Base-by-base conservation (phyloP, 2,797 vertebrate genomes). In the Acrossocheilus fasciatus region DNA sequence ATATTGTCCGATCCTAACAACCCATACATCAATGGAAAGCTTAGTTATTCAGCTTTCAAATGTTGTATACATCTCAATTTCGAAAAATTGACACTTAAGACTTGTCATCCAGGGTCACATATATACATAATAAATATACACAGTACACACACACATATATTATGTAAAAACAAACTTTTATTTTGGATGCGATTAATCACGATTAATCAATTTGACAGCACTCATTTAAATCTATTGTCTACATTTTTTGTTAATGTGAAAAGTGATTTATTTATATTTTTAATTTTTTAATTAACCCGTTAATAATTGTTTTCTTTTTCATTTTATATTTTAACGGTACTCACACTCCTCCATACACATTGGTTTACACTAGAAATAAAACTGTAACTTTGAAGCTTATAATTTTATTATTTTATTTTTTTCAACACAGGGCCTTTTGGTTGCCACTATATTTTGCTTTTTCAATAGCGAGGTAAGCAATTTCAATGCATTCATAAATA, bases 361-460 rank as follows among this genome's bases (percentile, higher is more conserved):
- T 75, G 26, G 20, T 57, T 77, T 57, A 77, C 20, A 8, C 34
- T 59, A 59, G 0, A 57, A 59, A 39, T 30, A 68, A 18, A 50
- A 9, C 8, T 20, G 47, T 54, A 52, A 52, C 9, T 23, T 41
- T 36, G 30, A 75, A 23, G 34, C 36, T n/a, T 78, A 43, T 34
- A 36, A 11, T 11, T 23, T n/a, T n/a, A n/a, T 3, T 69, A 11
- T 80, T 23, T 39, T 3, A 50, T 18, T 70, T 20, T 20, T 4
- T 57, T 2, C 20, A 39, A 26, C 68, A 17, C 52, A 90, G 89
- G 96, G 96, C 69, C 93, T 97, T 34, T 91, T 97, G 90, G 96
- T 97, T 78, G 95, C 96, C 86, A 45, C 96, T 14, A 96, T 97
- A 88, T 97, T 96, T 93, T 97, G 96, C 90, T 97, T 97, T 91